Percentiles rank a stretch among this genome's conserved stretches.
These are phyloP conservation scores for Brachyistius frenatus DNA, from an alignment of 2,113 vertebrate species.

Conservation along the genomic window DNA sequence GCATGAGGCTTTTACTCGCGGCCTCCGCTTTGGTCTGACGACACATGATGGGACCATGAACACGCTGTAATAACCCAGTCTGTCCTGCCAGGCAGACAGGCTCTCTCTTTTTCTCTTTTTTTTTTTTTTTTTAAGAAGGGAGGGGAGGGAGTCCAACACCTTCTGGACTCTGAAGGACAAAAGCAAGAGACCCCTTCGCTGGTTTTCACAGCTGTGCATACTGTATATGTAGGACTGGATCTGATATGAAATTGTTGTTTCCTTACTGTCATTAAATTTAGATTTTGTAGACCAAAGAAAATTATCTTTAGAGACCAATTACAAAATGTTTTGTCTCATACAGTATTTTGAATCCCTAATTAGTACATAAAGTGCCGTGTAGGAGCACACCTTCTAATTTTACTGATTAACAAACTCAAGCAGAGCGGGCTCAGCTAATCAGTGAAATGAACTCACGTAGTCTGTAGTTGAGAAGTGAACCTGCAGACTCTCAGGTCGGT, in stretches of 20 bases:
- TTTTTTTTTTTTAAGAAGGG: slow-evolving; percentile 18
- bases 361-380: too few species aligned
- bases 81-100: slow-evolving; percentile 87
- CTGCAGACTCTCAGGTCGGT: neutral
- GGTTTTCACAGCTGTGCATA: slow-evolving; percentile 47
- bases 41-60: slow-evolving; percentile 96
- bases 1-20: slow-evolving; percentile 99
- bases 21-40: slow-evolving; percentile 95
- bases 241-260: neutral
- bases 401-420: neutral
- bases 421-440: neutral
- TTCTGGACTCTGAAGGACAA: slow-evolving; percentile 70
- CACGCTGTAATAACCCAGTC: slow-evolving; percentile 92
- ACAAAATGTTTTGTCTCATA: too few species aligned
- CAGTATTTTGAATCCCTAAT: too few species aligned
- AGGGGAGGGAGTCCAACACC: slow-evolving; percentile 27
- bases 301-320: too few species aligned
- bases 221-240: neutral
- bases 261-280: too few species aligned
- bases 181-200: slow-evolving; percentile 47
- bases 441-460: neutral
- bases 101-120: slow-evolving; percentile 51
- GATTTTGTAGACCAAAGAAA: too few species aligned
- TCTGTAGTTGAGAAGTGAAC: neutral
- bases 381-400: too few species aligned